Conservation (phyloP, 2,888 invertebrate genomes). For the Anaspis maculata region DNA sequence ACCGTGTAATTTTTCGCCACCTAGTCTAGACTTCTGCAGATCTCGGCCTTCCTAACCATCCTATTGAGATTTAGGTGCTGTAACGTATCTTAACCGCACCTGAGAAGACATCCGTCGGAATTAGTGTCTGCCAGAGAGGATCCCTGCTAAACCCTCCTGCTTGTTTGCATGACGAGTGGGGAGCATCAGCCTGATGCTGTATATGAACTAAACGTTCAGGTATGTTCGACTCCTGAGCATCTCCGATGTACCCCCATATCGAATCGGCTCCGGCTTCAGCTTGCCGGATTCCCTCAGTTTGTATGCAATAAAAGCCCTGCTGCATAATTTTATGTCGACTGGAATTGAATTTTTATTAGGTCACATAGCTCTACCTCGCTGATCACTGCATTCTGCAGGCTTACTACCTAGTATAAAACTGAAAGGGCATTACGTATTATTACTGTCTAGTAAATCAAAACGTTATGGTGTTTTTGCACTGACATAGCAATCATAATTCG, state of each 20-base stretch:
- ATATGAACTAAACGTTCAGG: neutral
- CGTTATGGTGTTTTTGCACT: neutral
- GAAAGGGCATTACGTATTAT: too few relatives aligned
- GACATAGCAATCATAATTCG: too few relatives aligned
- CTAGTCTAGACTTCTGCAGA: too few relatives aligned
- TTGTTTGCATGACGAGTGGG: too few relatives aligned
- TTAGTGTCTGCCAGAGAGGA: conserved; percentile 10
- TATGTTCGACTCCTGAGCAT: neutral
- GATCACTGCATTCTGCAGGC: conserved; percentile 10
- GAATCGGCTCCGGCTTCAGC: neutral
- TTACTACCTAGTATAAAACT: too few relatives aligned
- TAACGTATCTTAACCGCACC: too few relatives aligned
- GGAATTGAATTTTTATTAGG: conserved; percentile 14
- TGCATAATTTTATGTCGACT: conserved; percentile 8
- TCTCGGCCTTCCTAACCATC: too few relatives aligned
- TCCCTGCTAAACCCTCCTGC: too few relatives aligned
- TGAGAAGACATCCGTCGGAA: too few relatives aligned
- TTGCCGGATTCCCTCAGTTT: neutral
- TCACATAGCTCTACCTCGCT: conserved; percentile 9
- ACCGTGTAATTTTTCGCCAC: too few relatives aligned
- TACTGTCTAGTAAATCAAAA: neutral
- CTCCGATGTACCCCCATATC: neutral
- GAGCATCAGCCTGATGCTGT: conserved; percentile 7
- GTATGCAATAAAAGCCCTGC: neutral
- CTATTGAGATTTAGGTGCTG: too few relatives aligned